Conservation (phyloP, 1,140 invertebrate genomes). For the Drosophila orosa region DNA sequence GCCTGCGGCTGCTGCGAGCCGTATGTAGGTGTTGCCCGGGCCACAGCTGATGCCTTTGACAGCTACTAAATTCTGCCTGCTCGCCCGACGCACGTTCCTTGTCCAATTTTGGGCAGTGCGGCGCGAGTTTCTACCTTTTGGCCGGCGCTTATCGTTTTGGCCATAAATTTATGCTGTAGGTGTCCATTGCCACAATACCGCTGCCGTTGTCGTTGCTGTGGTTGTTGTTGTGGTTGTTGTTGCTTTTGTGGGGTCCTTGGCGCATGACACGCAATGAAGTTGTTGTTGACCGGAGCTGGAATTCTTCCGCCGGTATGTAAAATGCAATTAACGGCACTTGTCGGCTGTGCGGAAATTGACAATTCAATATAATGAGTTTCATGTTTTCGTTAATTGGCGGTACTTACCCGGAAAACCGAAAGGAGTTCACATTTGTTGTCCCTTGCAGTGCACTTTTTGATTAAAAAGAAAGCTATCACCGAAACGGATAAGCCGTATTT, state of each 20-base stretch:
- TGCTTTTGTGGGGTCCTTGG: conserved; percentile 68
- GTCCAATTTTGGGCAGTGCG: conserved; percentile 76
- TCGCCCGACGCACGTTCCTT: conserved; percentile 72
- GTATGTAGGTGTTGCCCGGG: conserved; percentile 74
- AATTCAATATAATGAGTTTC: conserved; percentile 55
- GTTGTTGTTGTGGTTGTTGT: conserved; percentile 33
- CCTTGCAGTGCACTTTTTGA: too few relatives aligned
- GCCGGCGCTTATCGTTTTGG: conserved; percentile 74
- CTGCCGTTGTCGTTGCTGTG: conserved; percentile 14
- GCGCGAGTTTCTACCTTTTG: conserved; percentile 36
- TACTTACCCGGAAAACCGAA: conserved; percentile 2
- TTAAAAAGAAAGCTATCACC: too few relatives aligned
- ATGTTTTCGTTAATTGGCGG: conserved; percentile 30
- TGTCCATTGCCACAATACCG: conserved; percentile 13
- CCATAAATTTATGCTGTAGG: conserved; percentile 75
- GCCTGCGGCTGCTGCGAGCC: not conserved
- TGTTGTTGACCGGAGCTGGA: conserved; percentile 53
- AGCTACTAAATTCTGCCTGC: conserved; percentile 75
- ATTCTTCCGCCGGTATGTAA: conserved; percentile 50
- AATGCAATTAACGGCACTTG: conserved; percentile 80
- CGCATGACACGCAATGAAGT: conserved; percentile 77
- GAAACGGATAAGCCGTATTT: too few relatives aligned
- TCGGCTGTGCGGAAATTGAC: conserved; percentile 31
- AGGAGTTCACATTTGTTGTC: not conserved
- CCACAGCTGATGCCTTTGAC: conserved; percentile 80